Base-by-base conservation (phyloP, 2,888 invertebrate genomes). In the Melanostoma mellinum region DNA sequence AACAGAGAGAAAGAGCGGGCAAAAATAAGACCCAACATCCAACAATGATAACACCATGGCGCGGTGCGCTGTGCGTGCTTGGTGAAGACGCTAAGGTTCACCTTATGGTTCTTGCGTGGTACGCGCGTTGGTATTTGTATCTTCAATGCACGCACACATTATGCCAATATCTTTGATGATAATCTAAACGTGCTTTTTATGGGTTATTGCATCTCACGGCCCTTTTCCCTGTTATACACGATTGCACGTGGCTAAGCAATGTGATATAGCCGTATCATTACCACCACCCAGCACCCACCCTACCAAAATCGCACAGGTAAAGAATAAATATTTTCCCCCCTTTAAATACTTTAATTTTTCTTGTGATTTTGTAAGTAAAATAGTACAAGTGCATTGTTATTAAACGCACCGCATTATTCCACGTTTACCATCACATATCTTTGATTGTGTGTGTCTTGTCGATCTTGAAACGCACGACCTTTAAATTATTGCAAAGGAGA, bases 381-480 rank as follows among this genome's bases (percentile, higher is more conserved):
- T 10, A 44, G 38, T 40, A 33, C n/a, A 53, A 61, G 42, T 56
- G 46, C 67, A 48, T 42, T 63, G 42, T 56, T 58, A 73, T 73
- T 42, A 36, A 46, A 68, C 60, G 65, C 48, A 68, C 67, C 36
- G 48, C 32, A 69, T 78, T 77, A 33, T 53, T 38, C 35, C 72
- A 38, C 67, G 75, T 76, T 68, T 9, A 52, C 33, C 33, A 33
- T 58, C 6, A 52, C 42, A 63, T 71, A 33, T 52, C 3, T 48
- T 9, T 65, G 3, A n/a, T 2, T 50, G 1, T 52, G 20, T 58
- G 20, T 74, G 42, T 48, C 48, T 38, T 38, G 53, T 63, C 42
- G 72, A 73, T 82, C 60, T 81, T 67, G 67, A 60, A 81, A 73
- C 82, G 77, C 82, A 82, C 77, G 82, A 77, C 72, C 40, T 77